Conservation (phyloP, 2,113 vertebrate species). For the Corapipo altera region DNA sequence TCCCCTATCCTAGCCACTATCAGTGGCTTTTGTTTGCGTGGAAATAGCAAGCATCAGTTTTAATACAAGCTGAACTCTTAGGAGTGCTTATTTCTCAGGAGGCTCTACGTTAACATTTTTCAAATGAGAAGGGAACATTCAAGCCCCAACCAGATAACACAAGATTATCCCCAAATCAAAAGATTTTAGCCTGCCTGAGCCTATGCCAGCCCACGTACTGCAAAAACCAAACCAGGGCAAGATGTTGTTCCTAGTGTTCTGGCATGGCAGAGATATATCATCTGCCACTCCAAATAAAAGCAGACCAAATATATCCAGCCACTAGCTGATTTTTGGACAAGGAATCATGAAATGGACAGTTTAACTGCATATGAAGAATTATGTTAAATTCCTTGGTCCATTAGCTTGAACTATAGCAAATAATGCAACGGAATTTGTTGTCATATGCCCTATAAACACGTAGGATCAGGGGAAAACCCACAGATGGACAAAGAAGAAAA, state of each 20-base stretch:
- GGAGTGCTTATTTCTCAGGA: neutral
- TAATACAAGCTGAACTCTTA: neutral
- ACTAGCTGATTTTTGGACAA: neutral
- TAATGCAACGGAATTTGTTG: neutral
- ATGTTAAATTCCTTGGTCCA: neutral
- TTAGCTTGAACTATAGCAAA: slow-evolving; percentile 18
- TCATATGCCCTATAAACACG: neutral
- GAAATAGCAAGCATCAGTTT: neutral
- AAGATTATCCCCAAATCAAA: slow-evolving; percentile 34
- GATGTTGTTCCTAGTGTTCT: neutral
- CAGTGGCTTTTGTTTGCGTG: neutral
- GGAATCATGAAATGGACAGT: neutral
- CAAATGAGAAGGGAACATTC: slow-evolving; percentile 2
- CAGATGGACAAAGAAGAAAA: slow-evolving; percentile 50
- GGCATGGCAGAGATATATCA: slow-evolving; percentile 35
- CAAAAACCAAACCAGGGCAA: slow-evolving; percentile 28
- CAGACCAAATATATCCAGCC: slow-evolving; percentile 1
- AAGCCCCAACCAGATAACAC: neutral
- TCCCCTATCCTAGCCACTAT: neutral
- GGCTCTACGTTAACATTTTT: neutral
- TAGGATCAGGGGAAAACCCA: slow-evolving; percentile 16
- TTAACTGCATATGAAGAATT: neutral
- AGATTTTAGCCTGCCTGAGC: slow-evolving; percentile 12
- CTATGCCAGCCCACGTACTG: slow-evolving; percentile 25
- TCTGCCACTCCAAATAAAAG: slow-evolving; percentile 47